Conservation (phyloP, 1,140 invertebrate species). For the Drosophila orosa region DNA sequence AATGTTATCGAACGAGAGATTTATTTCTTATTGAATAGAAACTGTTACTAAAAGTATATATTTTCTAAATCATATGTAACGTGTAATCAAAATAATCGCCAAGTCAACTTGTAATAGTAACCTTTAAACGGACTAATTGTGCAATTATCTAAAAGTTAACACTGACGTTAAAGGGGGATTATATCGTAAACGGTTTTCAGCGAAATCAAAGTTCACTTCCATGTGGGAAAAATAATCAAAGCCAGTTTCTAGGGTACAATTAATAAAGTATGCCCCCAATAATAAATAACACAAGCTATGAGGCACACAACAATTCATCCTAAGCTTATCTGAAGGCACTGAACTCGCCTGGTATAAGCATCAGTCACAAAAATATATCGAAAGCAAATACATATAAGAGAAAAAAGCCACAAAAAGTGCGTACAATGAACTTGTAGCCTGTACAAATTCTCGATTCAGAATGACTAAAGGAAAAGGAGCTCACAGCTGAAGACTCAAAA, state of each 20-base stretch:
- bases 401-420: slow-evolving; percentile 21
- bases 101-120: background rate
- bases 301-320: slow-evolving; percentile 15
- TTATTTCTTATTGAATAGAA: background rate
- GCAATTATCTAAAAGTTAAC: slow-evolving; percentile 7
- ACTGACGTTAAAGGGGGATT: slow-evolving; percentile 4
- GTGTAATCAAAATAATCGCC: background rate
- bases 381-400: slow-evolving; percentile 11
- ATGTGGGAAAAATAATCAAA: background rate
- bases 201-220: slow-evolving; percentile 8
- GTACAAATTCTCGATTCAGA: slow-evolving; percentile 26
- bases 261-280: background rate
- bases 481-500: slow-evolving; percentile 7
- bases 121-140: slow-evolving; percentile 20
- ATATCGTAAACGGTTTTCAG: slow-evolving; percentile 11
- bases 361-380: slow-evolving; percentile 22
- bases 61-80: background rate
- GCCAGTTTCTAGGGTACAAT: background rate
- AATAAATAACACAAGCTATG: slow-evolving; percentile 11
- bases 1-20: background rate
- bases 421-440: slow-evolving; percentile 47
- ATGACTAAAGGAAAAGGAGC: slow-evolving; percentile 33
- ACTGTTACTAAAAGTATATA: background rate
- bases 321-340: slow-evolving; percentile 47
- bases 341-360: slow-evolving; percentile 16